A percentile compares a stretch with the other conserved stretches of the same genome.
phyloP scores from a whole-genome alignment of 1,140 invertebrate species.

The Anadara kagoshimensis region DNA sequence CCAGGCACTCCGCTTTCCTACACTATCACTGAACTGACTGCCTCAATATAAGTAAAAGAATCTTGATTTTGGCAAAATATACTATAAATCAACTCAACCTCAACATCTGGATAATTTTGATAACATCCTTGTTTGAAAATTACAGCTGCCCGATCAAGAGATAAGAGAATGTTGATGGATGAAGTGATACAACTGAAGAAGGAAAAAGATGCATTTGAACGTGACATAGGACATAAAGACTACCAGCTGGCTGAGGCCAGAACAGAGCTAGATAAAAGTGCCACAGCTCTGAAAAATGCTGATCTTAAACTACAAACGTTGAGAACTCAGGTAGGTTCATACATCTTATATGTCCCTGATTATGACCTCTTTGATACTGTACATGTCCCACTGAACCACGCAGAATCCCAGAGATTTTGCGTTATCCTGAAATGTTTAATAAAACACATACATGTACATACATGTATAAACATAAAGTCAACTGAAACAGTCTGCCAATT shows the following conservation, averaged over 20 bases:
- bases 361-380: not conserved
- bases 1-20: too few relatives aligned
- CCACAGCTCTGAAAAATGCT: conserved; percentile 61
- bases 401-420: not conserved
- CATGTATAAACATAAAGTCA: too few relatives aligned
- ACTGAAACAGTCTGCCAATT: too few relatives aligned
- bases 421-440: too few relatives aligned
- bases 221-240: conserved; percentile 59
- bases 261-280: conserved; percentile 63
- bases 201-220: conserved; percentile 59
- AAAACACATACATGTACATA: too few relatives aligned
- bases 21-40: too few relatives aligned
- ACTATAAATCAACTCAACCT: too few relatives aligned
- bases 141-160: conserved; percentile 54
- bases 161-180: conserved; percentile 69
- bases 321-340: conserved; percentile 61
- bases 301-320: conserved; percentile 66
- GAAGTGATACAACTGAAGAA: conserved; percentile 71
- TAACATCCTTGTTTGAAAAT: not conserved
- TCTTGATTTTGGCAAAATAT: too few relatives aligned
- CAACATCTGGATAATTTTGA: not conserved
- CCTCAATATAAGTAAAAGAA: too few relatives aligned
- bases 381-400: not conserved
- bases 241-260: conserved; percentile 59
- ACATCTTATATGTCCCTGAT: not conserved